phyloP scores from a whole-genome alignment of 2,888 invertebrate species.

The Mesodorylaimus sp. region DNA sequence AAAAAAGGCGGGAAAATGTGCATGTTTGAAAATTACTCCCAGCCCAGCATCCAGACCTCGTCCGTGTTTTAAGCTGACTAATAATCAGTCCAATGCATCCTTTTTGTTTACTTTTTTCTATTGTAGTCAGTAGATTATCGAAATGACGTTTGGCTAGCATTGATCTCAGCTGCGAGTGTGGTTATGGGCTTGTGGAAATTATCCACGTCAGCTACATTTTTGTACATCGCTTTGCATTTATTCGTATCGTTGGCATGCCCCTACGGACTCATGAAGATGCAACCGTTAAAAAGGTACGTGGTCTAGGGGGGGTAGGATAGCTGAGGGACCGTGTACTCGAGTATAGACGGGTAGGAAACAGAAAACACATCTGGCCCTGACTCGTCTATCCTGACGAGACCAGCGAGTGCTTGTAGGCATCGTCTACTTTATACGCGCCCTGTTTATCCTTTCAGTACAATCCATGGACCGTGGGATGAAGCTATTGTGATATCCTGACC shows the following conservation, averaged over 20 bases:
- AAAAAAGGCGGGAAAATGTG: background rate
- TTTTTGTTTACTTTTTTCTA: background rate
- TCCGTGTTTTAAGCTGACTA: background rate
- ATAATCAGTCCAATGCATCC: background rate
- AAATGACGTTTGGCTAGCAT: constrained; percentile 25
- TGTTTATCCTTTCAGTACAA: constrained; percentile 48
- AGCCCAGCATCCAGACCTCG: background rate
- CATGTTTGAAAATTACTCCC: background rate
- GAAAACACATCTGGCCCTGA: too few relatives aligned
- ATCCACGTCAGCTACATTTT: constrained; percentile 23
- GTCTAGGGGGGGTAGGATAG: too few relatives aligned
- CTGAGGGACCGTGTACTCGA: too few relatives aligned
- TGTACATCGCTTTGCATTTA: constrained; percentile 25
- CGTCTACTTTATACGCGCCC: background rate
- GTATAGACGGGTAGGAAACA: too few relatives aligned
- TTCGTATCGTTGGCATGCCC: constrained; percentile 35
- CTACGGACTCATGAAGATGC: constrained; percentile 31
- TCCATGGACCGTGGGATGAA: constrained; percentile 95
- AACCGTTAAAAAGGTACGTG: constrained; percentile 35
- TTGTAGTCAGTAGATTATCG: constrained; percentile 35
- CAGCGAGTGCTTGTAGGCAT: too few relatives aligned
- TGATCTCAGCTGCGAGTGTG: constrained; percentile 17
- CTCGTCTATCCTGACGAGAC: too few relatives aligned
- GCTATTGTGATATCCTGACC: constrained; percentile 37
- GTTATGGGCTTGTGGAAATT: constrained; percentile 19